phyloP scores from a whole-genome alignment of 2,797 vertebrate species.

The Manis javanica region DNA sequence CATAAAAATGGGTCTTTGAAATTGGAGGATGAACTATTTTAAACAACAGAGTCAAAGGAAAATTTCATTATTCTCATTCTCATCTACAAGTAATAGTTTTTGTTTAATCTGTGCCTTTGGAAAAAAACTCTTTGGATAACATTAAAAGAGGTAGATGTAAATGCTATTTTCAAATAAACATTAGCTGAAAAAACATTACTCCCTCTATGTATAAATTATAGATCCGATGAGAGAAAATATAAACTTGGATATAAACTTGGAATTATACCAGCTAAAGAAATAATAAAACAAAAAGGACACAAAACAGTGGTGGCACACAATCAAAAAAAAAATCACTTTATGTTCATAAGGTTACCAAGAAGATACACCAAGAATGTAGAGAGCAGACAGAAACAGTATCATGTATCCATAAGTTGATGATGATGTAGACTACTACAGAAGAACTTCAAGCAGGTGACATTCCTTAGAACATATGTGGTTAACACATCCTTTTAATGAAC shows the following conservation, averaged over 20 bases:
- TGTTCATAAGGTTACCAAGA: conserved; percentile 7
- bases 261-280: neutral
- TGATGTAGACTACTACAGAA: neutral
- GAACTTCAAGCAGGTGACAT: neutral
- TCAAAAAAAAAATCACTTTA: neutral
- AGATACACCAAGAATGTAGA: neutral
- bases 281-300: neutral
- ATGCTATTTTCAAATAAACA: conserved; percentile 36
- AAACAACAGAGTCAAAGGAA: neutral
- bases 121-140: conserved; percentile 12
- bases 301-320: neutral
- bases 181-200: neutral
- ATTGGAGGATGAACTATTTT: neutral
- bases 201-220: neutral
- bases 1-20: neutral
- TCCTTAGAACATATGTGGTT: neutral
- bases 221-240: neutral
- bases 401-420: neutral
- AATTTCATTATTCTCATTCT: neutral
- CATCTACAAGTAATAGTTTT: neutral
- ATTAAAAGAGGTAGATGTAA: neutral
- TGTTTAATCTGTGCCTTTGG: neutral
- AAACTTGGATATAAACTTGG: neutral
- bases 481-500: neutral
- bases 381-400: neutral